Evolutionary conservation across 2,797 vertebrate genomes (phyloP).

Genomic region (Eospalax fontanierii): DNA sequence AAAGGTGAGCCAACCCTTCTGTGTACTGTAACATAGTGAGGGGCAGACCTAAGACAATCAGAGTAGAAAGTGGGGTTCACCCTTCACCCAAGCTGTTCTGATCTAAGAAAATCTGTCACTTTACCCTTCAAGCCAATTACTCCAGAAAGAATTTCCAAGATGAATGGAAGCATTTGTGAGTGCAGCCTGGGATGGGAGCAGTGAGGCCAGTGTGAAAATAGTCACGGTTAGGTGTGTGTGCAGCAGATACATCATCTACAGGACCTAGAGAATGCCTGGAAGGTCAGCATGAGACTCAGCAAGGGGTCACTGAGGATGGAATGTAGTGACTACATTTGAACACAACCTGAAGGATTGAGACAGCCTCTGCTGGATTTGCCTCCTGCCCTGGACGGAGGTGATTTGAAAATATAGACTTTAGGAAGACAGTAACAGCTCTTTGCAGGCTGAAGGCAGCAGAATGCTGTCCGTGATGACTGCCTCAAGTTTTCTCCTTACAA

Average conservation of each 20-base stretch:
- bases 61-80: not conserved
- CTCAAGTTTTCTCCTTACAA: not conserved
- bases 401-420: not conserved
- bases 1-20: not conserved
- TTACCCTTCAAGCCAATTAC: slow-evolving; percentile 17
- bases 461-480: not conserved
- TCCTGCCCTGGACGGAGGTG: not conserved
- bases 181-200: not conserved
- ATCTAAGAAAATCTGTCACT: slow-evolving; percentile 27
- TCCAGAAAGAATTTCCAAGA: slow-evolving; percentile 17
- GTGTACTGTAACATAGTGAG: not conserved
- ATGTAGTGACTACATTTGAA: not conserved
- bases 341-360: not conserved
- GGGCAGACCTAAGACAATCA: not conserved
- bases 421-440: not conserved
- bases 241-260: not conserved
- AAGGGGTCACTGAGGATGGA: not conserved
- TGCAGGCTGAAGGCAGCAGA: not conserved
- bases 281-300: not conserved
- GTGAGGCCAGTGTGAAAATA: not conserved
- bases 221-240: not conserved
- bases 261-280: not conserved
- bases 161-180: not conserved
- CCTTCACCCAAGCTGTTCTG: not conserved
- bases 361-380: not conserved